A percentile compares a stretch with the other conserved stretches of the same genome.
Conservation (phyloP, 2,888 invertebrate genomes). For the Dryadula phaetusa region DNA sequence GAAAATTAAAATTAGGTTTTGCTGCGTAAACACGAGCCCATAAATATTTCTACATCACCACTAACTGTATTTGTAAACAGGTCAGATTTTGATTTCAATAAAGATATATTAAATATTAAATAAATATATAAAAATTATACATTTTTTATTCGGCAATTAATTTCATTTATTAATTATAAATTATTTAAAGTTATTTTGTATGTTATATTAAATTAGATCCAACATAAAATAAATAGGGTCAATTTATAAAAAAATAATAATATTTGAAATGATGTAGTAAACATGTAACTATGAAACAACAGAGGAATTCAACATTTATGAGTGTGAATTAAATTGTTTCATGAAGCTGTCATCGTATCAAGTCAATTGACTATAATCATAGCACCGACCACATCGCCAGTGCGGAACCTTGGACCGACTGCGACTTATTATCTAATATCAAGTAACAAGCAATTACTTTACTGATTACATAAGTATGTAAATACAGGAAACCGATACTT, state of each 20-base stretch:
- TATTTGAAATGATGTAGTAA: no score
- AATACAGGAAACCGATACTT: conserved; percentile 27
- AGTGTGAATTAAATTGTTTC: conserved; percentile 36
- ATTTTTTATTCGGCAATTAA: no score
- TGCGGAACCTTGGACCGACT: conserved; percentile 47
- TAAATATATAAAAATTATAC: no score
- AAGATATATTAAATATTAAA: no score
- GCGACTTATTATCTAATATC: conserved; percentile 42
- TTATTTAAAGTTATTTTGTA: no score
- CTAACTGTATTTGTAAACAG: background rate
- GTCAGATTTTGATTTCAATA: background rate
- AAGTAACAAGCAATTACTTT: conserved; percentile 35
- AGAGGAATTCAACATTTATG: conserved; percentile 25
- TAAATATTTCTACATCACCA: background rate
- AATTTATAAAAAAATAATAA: no score
- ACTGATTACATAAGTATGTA: conserved; percentile 28
- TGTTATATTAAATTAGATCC: no score
- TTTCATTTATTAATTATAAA: no score
- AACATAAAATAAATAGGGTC: no score
- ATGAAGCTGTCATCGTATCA: conserved; percentile 38
- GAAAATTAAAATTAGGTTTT: background rate
- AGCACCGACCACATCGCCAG: conserved; percentile 28
- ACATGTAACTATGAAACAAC: no score
- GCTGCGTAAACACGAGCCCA: background rate
- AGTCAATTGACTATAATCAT: conserved; percentile 49